Percentiles rank a stretch among this genome's conserved stretches.
Evolutionary conservation across 92 coral and sea anemone species (phyloP).

Genomic region (Micromussa lordhowensis): DNA sequence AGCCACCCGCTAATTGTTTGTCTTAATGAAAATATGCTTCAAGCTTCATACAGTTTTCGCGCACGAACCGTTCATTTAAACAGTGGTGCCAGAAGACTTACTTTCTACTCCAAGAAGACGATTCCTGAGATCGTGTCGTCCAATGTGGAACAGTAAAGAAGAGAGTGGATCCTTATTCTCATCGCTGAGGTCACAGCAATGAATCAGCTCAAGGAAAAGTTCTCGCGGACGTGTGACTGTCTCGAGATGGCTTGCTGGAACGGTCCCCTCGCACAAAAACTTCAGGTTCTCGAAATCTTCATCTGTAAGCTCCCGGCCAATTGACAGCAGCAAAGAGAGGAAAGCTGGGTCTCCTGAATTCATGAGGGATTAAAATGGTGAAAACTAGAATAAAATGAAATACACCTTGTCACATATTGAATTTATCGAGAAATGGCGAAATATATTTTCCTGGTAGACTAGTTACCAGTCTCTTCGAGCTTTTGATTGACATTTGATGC

Average conservation of each 20-base stretch:
- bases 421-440: neutral
- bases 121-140: slow-evolving; percentile 87
- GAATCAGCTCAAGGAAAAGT: slow-evolving; percentile 87
- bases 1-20: neutral
- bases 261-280: slow-evolving; percentile 80
- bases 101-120: slow-evolving; percentile 91
- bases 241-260: slow-evolving; percentile 89
- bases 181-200: slow-evolving; percentile 68
- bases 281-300: slow-evolving; percentile 91
- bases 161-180: slow-evolving; percentile 80
- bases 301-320: slow-evolving; percentile 82
- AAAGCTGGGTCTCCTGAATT: slow-evolving; percentile 81
- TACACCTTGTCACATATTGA: neutral
- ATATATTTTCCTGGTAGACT: neutral
- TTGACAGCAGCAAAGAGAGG: slow-evolving; percentile 76
- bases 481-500: neutral
- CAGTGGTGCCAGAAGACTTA: neutral
- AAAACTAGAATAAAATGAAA: neutral
- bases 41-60: neutral
- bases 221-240: slow-evolving; percentile 71
- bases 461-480: slow-evolving; percentile 18
- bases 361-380: slow-evolving; percentile 43
- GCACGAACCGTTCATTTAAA: neutral
- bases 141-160: slow-evolving; percentile 80
- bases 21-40: neutral